These are phyloP conservation scores for Zingel zingel DNA, from an alignment of 2,113 vertebrate genomes.

Conservation along the genomic window DNA sequence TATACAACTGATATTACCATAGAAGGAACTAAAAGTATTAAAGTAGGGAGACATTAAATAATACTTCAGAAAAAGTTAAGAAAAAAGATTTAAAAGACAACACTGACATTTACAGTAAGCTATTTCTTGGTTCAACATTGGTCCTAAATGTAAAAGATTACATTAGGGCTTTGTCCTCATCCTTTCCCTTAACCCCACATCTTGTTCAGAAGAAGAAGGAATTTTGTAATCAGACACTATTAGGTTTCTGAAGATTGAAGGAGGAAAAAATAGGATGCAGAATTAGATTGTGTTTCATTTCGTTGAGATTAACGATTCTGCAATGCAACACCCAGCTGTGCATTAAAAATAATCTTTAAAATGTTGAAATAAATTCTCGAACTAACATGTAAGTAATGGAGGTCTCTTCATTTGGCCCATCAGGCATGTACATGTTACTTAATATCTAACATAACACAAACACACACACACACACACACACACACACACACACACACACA, in stretches of 20 bases:
- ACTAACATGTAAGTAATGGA: constrained; percentile 16
- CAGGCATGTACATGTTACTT: constrained; percentile 40
- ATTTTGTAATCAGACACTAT: constrained; percentile 15
- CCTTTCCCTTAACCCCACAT: background rate
- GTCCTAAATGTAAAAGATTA: background rate
- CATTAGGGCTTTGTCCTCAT: background rate
- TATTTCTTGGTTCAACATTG: background rate
- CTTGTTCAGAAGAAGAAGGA: background rate
- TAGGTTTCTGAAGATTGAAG: constrained; percentile 4
- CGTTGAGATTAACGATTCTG: background rate
- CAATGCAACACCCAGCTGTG: constrained; percentile 7
- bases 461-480: constrained; percentile 27
- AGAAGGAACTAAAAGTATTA: background rate
- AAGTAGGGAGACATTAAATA: background rate
- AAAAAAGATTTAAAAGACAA: background rate
- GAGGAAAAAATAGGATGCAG: background rate
- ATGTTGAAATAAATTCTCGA: constrained; percentile 21
- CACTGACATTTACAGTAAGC: background rate
- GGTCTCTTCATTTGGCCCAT: constrained; percentile 24
- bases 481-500: constrained; percentile 27
- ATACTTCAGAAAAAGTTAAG: background rate
- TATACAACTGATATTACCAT: background rate
- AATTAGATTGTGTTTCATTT: constrained; percentile 3
- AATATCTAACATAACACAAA: constrained; percentile 34
- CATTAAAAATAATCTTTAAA: constrained; percentile 30